Evolutionary conservation across 2,888 invertebrate genomes (phyloP).

Genomic region (Ophioninae sp.): DNA sequence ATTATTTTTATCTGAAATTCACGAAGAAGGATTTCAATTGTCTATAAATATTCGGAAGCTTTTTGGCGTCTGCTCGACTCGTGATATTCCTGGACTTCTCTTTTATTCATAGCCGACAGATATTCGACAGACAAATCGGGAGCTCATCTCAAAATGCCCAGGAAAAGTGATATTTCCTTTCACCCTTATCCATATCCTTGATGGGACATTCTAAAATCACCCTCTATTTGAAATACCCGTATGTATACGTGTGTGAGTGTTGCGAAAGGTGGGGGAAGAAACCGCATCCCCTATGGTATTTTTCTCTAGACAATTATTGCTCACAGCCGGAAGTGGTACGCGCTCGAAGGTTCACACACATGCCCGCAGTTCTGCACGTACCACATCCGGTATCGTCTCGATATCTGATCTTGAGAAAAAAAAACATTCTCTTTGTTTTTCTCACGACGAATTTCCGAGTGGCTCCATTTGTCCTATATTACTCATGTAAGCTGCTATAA

Average conservation of each 20-base stretch:
- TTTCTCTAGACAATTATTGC: slow-evolving; percentile 59
- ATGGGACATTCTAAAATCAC: slow-evolving; percentile 35
- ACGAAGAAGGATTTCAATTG: neutral
- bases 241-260: neutral
- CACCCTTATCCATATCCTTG: slow-evolving; percentile 40
- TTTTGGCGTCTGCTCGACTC: neutral
- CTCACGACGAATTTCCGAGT: slow-evolving; percentile 23
- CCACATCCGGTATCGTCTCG: slow-evolving; percentile 52
- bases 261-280: slow-evolving; percentile 10
- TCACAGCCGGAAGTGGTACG: slow-evolving; percentile 70
- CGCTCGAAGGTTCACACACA: slow-evolving; percentile 61
- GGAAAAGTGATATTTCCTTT: slow-evolving; percentile 63
- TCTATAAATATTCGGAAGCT: neutral
- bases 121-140: neutral
- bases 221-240: slow-evolving; percentile 31
- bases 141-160: slow-evolving; percentile 1
- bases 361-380: slow-evolving; percentile 59
- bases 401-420: slow-evolving; percentile 39
- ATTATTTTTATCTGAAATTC: too few species aligned
- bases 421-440: slow-evolving; percentile 28
- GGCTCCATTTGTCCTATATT: slow-evolving; percentile 16
- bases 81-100: neutral
- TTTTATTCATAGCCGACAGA: neutral
- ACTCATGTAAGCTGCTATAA: slow-evolving; percentile 17
- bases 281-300: slow-evolving; percentile 37